Conservation (phyloP, 2,797 vertebrate genomes). For the Hyperoplus immaculatus region DNA sequence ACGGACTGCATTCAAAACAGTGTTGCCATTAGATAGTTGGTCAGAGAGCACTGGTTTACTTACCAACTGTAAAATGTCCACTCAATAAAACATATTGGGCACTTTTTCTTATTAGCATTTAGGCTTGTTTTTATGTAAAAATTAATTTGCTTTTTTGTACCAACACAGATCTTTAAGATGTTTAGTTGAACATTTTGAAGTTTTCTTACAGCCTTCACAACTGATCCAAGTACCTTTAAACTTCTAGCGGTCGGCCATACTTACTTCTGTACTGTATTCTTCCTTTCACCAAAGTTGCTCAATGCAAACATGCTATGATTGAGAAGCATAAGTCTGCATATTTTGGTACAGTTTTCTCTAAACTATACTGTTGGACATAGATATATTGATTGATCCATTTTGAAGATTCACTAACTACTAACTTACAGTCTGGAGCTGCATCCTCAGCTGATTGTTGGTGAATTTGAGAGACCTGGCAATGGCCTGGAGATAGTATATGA, state of each 20-base stretch:
- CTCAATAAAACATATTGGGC: background rate
- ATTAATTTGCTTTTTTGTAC: background rate
- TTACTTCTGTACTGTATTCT: background rate
- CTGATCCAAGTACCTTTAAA: background rate
- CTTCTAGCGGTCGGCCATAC: background rate
- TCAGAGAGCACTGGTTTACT: background rate
- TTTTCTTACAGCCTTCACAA: background rate
- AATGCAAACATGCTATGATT: background rate
- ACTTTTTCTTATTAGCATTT: background rate
- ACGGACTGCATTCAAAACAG: background rate
- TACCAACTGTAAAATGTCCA: background rate
- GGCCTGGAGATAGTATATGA: slow-evolving; percentile 98
- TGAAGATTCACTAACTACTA: slow-evolving; percentile 16
- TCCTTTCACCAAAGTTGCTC: background rate
- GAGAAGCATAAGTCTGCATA: background rate
- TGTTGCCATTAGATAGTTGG: background rate
- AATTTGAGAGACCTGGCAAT: slow-evolving; percentile 96
- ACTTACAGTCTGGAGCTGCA: slow-evolving; percentile 97
- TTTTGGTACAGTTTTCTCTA: background rate
- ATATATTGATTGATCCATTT: background rate
- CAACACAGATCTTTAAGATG: background rate
- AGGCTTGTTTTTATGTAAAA: background rate
- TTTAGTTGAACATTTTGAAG: background rate
- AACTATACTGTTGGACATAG: background rate
- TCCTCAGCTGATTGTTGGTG: slow-evolving; percentile 96